Evolutionary conservation across 2,888 invertebrate genomes (phyloP), one percentile per base, ranked within the genome.

Genomic region (Therioaphis trifolii): DNA sequence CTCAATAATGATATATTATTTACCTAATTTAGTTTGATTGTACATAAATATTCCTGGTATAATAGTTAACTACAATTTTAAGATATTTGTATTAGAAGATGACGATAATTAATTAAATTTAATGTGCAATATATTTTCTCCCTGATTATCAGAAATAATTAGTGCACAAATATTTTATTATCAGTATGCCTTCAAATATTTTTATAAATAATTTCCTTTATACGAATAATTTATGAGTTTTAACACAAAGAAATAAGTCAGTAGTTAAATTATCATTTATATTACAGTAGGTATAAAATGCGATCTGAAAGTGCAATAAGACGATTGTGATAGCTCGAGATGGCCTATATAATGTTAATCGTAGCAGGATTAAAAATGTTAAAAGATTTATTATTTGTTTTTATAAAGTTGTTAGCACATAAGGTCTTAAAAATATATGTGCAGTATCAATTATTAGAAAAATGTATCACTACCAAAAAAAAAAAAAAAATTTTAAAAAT

Each of bases 291-390:
- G 68, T 18, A 72, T 72, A 63, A 63, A 72, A 82, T 14, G n/a
- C 82, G 82, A 82, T 82, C 82, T 82, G 82, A 82, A 82, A 72
- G 82, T 82, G 82, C 82, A 82, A 82, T 82, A 82, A 61, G 49
- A 74, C 40, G 63, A 74, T 82, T 82, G 82, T 82, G 82, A 82
- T 82, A 82, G 82, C 82, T 72, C 52, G 49, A 82, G 35, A 63
- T 61, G 82, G 71, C 71, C 29, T 43, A n/a, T 79, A 27, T 40
- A 40, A 68, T 68, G 78, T 78, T 40, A 78, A 55, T 68, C 68
- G 66, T 68, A 71, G 71, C 71, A 71, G 71, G 58, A 71, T 72
- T 35, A 82, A 72, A 82, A 4, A 82, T 72, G 63, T 80, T 49
- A 69, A 71, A 58, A 71, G 9, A 69, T 58, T 71, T 79, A 58